Conservation (phyloP, 1,140 invertebrate species). For the Leptinotarsa undecemlineata region DNA sequence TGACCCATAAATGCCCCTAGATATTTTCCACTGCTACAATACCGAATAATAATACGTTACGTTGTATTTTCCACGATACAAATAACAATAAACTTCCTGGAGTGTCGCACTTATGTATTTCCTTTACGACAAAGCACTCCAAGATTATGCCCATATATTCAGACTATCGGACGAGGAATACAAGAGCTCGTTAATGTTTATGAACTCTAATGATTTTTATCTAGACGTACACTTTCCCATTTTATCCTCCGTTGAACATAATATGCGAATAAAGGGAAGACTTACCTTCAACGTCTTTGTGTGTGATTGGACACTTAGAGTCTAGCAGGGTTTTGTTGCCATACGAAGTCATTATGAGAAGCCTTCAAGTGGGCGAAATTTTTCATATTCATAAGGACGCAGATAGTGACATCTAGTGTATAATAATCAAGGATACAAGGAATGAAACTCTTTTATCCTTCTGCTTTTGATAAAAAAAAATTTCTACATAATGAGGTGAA, state of each 20-base stretch:
- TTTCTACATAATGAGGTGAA: too few species aligned
- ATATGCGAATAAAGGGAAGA: background rate
- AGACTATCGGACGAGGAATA: background rate
- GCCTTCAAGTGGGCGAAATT: background rate
- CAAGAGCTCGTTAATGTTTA: conserved; percentile 6
- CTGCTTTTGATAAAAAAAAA: too few species aligned
- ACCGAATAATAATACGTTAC: background rate
- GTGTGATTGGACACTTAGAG: background rate
- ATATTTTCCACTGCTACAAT: background rate
- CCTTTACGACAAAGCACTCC: background rate
- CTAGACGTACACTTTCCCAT: background rate
- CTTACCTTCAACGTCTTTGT: background rate
- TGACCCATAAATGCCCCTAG: background rate
- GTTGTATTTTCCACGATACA: background rate
- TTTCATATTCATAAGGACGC: background rate
- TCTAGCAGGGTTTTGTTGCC: background rate
- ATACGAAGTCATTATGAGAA: background rate
- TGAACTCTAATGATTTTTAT: conserved; percentile 4
- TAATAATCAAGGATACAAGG: too few species aligned
- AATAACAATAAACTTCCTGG: background rate
- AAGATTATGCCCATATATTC: background rate
- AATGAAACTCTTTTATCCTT: too few species aligned
- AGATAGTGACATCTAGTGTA: background rate
- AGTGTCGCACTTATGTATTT: background rate
- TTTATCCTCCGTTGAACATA: background rate